Percentiles rank a stretch among this genome's conserved stretches.
phyloP scores from a whole-genome alignment of 2,888 invertebrate genomes.

The Ectobius pallidus region DNA sequence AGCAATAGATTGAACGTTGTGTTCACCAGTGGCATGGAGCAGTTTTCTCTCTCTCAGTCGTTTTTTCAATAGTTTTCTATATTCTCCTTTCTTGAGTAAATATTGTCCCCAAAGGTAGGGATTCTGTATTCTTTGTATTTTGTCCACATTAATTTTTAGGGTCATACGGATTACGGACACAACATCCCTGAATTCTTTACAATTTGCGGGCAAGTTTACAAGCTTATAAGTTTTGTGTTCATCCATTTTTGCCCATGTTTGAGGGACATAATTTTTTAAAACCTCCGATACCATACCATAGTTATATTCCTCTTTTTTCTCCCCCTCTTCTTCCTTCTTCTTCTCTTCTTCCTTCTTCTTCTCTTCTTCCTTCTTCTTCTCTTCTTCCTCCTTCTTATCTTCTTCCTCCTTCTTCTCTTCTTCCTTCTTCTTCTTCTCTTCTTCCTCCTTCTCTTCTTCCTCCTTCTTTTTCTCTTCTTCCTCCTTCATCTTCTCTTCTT shows the following conservation, averaged over 20 bases:
- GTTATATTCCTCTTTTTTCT: no score
- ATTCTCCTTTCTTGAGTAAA: conserved; percentile 41
- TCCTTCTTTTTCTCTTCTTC: neutral
- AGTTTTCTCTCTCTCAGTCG: no score
- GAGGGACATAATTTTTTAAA: no score
- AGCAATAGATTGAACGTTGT: no score
- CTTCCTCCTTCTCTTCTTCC: neutral
- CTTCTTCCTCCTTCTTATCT: neutral
- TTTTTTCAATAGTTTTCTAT: conserved; percentile 1
- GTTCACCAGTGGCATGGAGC: conserved; percentile 40
- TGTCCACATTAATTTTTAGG: no score
- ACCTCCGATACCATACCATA: no score
- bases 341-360: neutral
- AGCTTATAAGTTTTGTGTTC: no score
- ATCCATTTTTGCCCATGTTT: no score
- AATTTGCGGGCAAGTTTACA: no score
- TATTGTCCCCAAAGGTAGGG: conserved; percentile 30
- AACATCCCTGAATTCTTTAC: no score
- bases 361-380: neutral
- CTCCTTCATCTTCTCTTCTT: neutral
- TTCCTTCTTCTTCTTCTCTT: neutral
- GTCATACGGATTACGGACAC: no score
- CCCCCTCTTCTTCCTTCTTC: neutral
- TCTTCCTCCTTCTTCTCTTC: neutral
- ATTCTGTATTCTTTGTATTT: no score